These are phyloP conservation scores for Todiramphus chloris DNA, from an alignment of 2,113 vertebrate genomes.

Conservation along the genomic window DNA sequence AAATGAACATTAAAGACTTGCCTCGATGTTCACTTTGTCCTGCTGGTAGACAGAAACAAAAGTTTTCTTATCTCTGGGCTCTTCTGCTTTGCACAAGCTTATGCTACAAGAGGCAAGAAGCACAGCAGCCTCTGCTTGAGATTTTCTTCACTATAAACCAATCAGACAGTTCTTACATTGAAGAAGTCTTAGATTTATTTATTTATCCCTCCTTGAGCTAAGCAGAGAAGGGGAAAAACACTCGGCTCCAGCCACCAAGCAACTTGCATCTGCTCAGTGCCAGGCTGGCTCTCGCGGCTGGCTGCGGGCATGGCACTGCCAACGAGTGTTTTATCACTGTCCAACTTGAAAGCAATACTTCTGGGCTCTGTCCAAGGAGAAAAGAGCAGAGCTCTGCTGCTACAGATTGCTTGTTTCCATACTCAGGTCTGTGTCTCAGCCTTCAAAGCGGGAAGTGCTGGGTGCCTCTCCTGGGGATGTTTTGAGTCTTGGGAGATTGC, in stretches of 20 bases:
- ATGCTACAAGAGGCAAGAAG: neutral
- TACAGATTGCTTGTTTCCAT: neutral
- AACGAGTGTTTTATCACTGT: conserved; percentile 26
- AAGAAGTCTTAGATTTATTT: neutral
- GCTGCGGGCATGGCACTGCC: conserved; percentile 25
- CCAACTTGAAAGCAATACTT: conserved; percentile 20
- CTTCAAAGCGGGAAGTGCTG: fast-evolving
- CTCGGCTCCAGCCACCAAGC: neutral
- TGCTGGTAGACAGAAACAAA: neutral
- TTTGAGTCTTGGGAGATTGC: neutral
- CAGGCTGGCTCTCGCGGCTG: neutral
- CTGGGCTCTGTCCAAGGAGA: neutral
- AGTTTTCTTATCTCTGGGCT: neutral
- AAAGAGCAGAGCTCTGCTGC: conserved; percentile 19
- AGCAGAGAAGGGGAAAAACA: neutral
- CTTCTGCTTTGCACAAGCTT: neutral
- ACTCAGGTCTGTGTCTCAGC: neutral
- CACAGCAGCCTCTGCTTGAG: neutral
- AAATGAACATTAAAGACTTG: neutral
- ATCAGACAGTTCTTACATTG: neutral
- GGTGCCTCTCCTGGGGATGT: neutral
- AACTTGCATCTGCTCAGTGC: neutral
- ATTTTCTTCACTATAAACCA: neutral
- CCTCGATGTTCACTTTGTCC: neutral
- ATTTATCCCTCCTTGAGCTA: neutral